These are phyloP conservation scores for Scaptomyza cyrtandrae DNA, from an alignment of 2,888 invertebrate genomes.

Conservation along the genomic window DNA sequence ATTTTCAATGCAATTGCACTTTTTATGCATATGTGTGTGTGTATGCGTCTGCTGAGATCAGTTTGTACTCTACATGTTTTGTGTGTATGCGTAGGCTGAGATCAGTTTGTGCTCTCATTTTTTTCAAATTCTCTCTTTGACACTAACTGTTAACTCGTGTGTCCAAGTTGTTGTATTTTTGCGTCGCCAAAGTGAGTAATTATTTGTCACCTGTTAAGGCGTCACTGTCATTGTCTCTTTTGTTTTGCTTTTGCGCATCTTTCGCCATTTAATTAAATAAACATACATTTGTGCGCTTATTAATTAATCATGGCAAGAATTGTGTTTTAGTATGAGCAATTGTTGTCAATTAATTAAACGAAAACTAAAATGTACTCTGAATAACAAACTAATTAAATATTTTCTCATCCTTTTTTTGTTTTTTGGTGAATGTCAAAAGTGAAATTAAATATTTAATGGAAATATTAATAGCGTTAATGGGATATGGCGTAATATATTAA, in stretches of 20 bases:
- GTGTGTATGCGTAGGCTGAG: not conserved
- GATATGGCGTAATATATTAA: not conserved
- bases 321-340: not conserved
- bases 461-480: not conserved
- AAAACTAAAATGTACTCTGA: not conserved
- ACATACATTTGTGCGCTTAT: not conserved
- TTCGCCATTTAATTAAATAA: not conserved
- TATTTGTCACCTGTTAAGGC: not conserved
- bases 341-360: not conserved
- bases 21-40: not conserved
- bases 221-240: not conserved
- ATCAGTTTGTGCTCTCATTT: not conserved
- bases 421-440: too few relatives aligned
- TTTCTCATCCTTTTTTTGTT: not conserved
- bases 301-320: conserved; percentile 1
- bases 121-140: not conserved
- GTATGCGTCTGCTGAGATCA: not conserved
- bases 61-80: not conserved
- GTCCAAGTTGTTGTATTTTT: not conserved
- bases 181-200: conserved; percentile 1
- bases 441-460: not conserved
- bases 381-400: not conserved
- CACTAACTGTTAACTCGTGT: not conserved
- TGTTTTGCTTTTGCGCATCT: not conserved
- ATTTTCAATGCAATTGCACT: too few relatives aligned